Conservation (phyloP, 2,113 vertebrate genomes). For the Clinocottus analis region DNA sequence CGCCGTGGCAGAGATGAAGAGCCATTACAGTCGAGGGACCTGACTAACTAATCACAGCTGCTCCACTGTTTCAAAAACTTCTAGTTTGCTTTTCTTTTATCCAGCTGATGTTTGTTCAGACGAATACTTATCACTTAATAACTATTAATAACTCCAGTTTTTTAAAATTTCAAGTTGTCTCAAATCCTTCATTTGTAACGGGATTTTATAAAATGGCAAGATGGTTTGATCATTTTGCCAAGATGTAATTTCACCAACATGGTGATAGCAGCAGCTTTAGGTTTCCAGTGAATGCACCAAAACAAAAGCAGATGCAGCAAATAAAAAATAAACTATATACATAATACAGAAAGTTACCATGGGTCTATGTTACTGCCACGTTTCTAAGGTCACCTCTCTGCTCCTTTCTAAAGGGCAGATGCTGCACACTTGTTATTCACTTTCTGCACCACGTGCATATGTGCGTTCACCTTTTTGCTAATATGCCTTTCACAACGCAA, state of each 20-base stretch:
- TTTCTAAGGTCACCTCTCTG: not conserved
- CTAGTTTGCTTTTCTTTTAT: conserved; percentile 1
- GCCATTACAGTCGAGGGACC: conserved; percentile 5
- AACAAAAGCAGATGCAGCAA: not conserved
- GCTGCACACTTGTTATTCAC: not conserved
- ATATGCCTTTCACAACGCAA: conserved; percentile 28
- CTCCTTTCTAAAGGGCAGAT: not conserved
- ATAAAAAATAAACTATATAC: not conserved
- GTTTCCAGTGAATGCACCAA: not conserved
- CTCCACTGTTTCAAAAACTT: not conserved
- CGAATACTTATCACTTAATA: conserved; percentile 1
- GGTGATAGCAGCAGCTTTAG: not conserved
- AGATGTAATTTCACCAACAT: not conserved
- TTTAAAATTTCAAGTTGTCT: not conserved
- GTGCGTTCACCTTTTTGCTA: conserved; percentile 10
- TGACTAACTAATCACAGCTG: conserved; percentile 40
- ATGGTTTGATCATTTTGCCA: not conserved
- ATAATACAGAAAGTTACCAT: not conserved
- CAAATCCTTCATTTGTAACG: not conserved
- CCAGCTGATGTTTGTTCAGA: no score
- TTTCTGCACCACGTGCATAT: not conserved
- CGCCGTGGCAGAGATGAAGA: conserved; percentile 36
- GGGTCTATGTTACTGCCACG: not conserved
- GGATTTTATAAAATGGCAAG: not conserved
- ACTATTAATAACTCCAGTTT: no score